Base-by-base conservation (phyloP, 2,888 invertebrate genomes). In the Xanthorhoe designata region DNA sequence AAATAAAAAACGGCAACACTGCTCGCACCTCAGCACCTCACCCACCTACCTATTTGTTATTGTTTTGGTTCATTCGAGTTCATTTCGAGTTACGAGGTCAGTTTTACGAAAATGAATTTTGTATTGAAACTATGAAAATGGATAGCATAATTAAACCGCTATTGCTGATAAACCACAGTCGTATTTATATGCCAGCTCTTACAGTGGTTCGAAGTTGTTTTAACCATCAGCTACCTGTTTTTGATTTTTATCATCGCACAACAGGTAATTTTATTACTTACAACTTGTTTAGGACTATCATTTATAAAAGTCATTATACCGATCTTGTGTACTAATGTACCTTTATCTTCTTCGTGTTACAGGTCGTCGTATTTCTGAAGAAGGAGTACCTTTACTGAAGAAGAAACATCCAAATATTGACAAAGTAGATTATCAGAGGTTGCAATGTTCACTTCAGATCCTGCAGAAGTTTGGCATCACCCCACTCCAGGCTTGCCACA, bases 401-500 rank as follows among this genome's bases (percentile, higher is more conserved):
- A 86, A 82, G 63, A 88, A 83, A 61, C 86, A 92, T 71, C 91
- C 91, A 18, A 84, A 86, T 57, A 78, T 94, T 47, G 83, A 87
- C 15, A 81, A 75, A 15, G 71, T 92, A 1, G 86, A 79, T 52
- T 66, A 82, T 58, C 81, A 88, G 4, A 79, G 84, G 13, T 71
- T 94, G 50, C 84, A 90, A 68, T 84, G 77, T 54, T 83, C 87
- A 0, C 73, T 93, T 35, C 80, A 88, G 63, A 85, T 90, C 70
- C 72, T 92, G 52, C 68, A 85, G 59, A 90, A 90, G 70, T 89
- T 94, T 50, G 87, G 91, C 4, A 95, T 94, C 59, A 84, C 87
- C 0, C 82, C 93, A 1, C 74, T 89, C 24, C 94, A 95, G 29
- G 94, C 96, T 15, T 87, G 94, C 49, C 69, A 83, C 1, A 89